phyloP scores from a whole-genome alignment of 1,140 invertebrate species.

The Rhopalosiphum maidis region DNA sequence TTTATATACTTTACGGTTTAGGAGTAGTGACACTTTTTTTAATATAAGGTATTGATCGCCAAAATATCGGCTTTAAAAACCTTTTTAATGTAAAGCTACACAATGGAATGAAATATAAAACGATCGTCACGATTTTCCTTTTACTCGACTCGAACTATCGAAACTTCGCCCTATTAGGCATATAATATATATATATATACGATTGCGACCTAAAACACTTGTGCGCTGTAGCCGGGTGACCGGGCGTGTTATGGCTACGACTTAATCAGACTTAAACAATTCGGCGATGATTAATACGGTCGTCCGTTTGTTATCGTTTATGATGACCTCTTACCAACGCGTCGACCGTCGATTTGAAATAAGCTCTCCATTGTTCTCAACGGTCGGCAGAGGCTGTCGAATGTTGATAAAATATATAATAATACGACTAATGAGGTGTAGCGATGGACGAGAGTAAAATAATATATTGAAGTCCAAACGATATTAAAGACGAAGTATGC shows the following conservation, averaged over 20 bases:
- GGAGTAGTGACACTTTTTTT: background rate
- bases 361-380: background rate
- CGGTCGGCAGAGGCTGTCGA: background rate
- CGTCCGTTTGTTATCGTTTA: too few species aligned
- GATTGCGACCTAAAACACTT: background rate
- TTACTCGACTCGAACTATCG: too few species aligned
- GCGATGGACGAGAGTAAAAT: background rate
- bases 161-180: background rate
- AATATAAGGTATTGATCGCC: background rate
- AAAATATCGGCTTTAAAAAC: background rate
- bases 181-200: background rate
- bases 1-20: too few species aligned
- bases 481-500: too few species aligned
- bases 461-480: background rate
- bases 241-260: too few species aligned
- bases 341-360: background rate
- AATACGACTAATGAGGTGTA: background rate
- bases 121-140: background rate
- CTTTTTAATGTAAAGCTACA: background rate
- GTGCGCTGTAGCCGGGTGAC: too few species aligned
- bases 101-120: background rate
- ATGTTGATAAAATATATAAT: background rate
- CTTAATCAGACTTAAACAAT: background rate
- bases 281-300: background rate
- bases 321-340: too few species aligned